A percentile compares a stretch with the other conserved stretches of the same genome.
Evolutionary conservation across 2,888 invertebrate species (phyloP).

Genomic region (Leptopilina myrica): DNA sequence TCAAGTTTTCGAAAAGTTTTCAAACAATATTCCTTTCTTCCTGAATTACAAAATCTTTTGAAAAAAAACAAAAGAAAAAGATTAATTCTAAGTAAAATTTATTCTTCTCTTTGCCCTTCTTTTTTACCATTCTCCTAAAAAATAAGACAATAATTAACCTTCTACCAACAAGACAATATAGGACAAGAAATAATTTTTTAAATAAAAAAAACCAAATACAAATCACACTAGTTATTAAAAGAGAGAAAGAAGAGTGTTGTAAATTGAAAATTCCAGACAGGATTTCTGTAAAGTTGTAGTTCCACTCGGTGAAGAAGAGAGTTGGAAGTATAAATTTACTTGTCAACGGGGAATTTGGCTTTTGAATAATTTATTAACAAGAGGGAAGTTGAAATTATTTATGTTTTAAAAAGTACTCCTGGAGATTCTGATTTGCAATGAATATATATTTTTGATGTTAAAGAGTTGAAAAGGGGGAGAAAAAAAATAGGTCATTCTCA

Average conservation of each 20-base stretch:
- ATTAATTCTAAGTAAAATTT: too few relatives aligned
- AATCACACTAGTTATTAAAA: not conserved
- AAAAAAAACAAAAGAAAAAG: too few relatives aligned
- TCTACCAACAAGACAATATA: too few relatives aligned
- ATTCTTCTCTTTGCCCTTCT: too few relatives aligned
- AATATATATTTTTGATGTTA: constrained; percentile 9
- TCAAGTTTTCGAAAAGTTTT: too few relatives aligned
- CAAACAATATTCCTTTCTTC: too few relatives aligned
- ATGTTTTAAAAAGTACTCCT: constrained; percentile 12
- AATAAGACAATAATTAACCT: too few relatives aligned
- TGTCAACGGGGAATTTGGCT: constrained; percentile 18
- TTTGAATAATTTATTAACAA: constrained; percentile 20
- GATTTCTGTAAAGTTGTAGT: constrained; percentile 15
- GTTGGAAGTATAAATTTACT: not conserved
- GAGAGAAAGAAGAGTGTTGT: not conserved
- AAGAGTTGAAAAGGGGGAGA: not conserved
- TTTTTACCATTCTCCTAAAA: too few relatives aligned
- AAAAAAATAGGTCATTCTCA: not conserved
- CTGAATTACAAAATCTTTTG: too few relatives aligned
- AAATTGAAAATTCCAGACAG: not conserved
- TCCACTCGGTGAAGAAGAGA: constrained; percentile 1
- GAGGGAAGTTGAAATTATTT: constrained; percentile 3
- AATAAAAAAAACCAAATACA: too few relatives aligned
- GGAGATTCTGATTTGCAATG: constrained; percentile 1
- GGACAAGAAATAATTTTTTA: too few relatives aligned